Evolutionary conservation across 1,140 invertebrate genomes (phyloP), one percentile per base, ranked within the genome.

Genomic region (Paraescarpia echinospica): DNA sequence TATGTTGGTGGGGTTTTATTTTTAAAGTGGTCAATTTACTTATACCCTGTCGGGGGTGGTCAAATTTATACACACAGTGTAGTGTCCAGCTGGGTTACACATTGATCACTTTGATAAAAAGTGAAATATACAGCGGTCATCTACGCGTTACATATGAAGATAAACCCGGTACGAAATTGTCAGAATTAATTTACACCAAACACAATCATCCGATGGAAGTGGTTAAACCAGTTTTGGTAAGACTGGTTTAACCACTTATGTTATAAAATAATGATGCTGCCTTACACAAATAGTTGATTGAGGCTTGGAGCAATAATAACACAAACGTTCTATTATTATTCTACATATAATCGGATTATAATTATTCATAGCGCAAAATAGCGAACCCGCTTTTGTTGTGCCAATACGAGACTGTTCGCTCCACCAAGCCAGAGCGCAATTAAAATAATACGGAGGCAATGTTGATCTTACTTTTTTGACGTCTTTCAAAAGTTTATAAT

Each of bases 261-360:
- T 8, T 92, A 27, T 92, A 35, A 51, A 51, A 92, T 12, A 34
- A 48, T 92, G n/a, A 14, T 51, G 91, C n/a, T 48, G 35, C 31
- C 51, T 92, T 48, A 51, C 14, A 92, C 33, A 51, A 33, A 35
- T 33, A 51, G 33, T 41, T 48, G 41, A 91, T 59, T 93, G 34
- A 93, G 89, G 31, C 34, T 89, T 27, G 33, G 48, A n/a, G 33
- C 35, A 41, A 34, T 18, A 88, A 35, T 34, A 59, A 91, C 34
- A 33, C 31, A 27, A 77, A 22, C 92, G 93, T 92, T 59, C 93
- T 93, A 94, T 95, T 94, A 94, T 95, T 95, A 95, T 77, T 77
- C 2, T 31, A 18, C 48, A 31, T 77, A 77, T 77, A 77, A 77
- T 77, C 59, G 59, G 59, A 27, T 77, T 77, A 18, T n/a, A n/a